A percentile compares a stretch with the other conserved stretches of the same genome.
phyloP scores from a whole-genome alignment of 2,888 invertebrate species.

The Holacanthella duospinosa region DNA sequence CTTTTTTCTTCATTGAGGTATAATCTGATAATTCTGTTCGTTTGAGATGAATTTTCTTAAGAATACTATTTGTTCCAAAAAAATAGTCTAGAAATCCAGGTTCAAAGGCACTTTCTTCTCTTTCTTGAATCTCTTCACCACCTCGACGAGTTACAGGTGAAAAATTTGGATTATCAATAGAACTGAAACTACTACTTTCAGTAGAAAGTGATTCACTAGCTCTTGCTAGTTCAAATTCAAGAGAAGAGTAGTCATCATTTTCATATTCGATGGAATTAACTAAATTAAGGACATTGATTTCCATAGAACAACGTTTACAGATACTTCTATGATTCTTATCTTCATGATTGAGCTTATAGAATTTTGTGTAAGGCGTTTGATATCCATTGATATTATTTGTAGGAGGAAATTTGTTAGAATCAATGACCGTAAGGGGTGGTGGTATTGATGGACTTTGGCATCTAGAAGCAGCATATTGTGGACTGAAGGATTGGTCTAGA shows the following conservation, averaged over 20 bases:
- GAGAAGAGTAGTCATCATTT: constrained; percentile 14
- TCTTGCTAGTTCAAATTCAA: constrained; percentile 26
- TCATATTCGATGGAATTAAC: constrained; percentile 33
- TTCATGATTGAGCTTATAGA: neutral
- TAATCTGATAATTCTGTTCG: neutral
- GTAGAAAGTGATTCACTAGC: constrained; percentile 18
- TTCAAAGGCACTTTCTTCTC: neutral
- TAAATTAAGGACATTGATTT: constrained; percentile 30
- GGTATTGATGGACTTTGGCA: neutral
- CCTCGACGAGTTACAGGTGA: neutral
- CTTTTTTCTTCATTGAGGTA: constrained; percentile 21
- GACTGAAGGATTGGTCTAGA: constrained; percentile 22
- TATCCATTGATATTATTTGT: neutral
- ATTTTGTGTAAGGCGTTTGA: neutral
- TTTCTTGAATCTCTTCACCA: neutral
- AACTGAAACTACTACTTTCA: neutral
- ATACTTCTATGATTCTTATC: neutral
- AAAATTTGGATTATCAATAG: constrained; percentile 2
- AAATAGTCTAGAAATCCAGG: constrained; percentile 4
- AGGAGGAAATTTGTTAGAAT: neutral
- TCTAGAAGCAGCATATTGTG: neutral
- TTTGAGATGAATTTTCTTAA: neutral
- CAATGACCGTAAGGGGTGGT: neutral
- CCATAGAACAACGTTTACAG: constrained; percentile 33
- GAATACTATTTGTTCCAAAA: constrained; percentile 2